Evolutionary conservation across 2,113 vertebrate genomes (phyloP), one percentile per base, ranked within the genome.

Genomic region (Urocitellus parryii): DNA sequence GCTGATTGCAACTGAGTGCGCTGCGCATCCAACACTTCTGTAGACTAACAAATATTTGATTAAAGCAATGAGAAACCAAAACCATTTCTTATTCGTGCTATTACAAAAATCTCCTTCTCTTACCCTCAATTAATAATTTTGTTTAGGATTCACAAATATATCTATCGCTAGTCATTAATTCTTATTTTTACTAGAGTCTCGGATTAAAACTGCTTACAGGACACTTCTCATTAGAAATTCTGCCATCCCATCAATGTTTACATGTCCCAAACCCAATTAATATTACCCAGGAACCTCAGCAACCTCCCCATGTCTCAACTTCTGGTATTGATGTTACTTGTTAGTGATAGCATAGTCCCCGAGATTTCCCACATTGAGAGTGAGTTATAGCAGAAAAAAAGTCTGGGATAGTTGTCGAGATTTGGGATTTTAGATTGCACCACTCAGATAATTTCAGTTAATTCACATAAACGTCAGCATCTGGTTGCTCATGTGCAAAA

Each of bases 61-160:
- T 88, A 92, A 92, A 92, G 39, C 80, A 93, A 91, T 73, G 87
- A 34, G 92, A 89, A 93, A 51, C 76, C 8, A 48, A 78, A 90
- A 80, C 74, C 73, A 74, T 93, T 88, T 87, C 74, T 78, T 93
- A 91, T 76, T 92, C 73, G 58, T 56, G 78, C 56, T 83, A 58
- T 58, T 67, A 74, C 37, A 94, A 90, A 95, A 83, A 72, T 65
- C n/a, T 45, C 17, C 96, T 96, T 73, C 34, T 73, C 1, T 25
- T 76, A 45, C 45, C 42, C 82, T 95, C 74, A 73, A n/a, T 58
- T 68, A 76, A 86, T 86, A 89, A 78, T 83, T 95, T 65, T 95
- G 58, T 61, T 86, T 86, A 51, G 72, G 48, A 92, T 72, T 95
- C 70, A 58, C 68, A 88, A 79, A 78, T 92, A 12, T 51, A 20